phyloP scores from a whole-genome alignment of 2,797 vertebrate species.

The Chaetophractus vellerosus region DNA sequence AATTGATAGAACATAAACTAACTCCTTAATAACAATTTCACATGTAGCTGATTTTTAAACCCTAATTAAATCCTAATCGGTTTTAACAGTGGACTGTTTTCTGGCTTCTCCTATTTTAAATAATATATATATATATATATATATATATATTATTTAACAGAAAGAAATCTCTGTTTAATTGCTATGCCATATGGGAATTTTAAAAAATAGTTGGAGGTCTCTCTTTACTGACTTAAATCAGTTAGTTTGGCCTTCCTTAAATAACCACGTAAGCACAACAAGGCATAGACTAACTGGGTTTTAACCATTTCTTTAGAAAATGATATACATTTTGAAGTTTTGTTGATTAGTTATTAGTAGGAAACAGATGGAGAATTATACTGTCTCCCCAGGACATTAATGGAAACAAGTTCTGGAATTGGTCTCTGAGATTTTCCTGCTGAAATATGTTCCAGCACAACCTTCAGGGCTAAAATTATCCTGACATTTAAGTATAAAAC shows the following conservation, averaged over 20 bases:
- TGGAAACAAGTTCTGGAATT: conserved; percentile 87
- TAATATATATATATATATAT: too few relatives aligned
- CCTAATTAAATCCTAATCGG: conserved; percentile 25
- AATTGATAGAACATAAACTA: conserved; percentile 34
- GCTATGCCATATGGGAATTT: conserved; percentile 66
- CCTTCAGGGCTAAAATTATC: conserved; percentile 84
- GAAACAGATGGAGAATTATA: conserved; percentile 89
- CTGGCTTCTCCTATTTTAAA: conserved; percentile 68
- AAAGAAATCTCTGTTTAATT: conserved; percentile 65
- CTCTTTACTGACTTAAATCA: conserved; percentile 71
- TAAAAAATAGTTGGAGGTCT: conserved; percentile 65
- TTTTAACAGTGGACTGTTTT: conserved; percentile 68
- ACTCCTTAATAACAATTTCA: conserved; percentile 61
- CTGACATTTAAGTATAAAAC: conserved; percentile 86
- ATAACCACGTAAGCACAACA: conserved; percentile 68
- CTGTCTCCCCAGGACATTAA: conserved; percentile 87
- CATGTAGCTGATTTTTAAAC: conserved; percentile 62
- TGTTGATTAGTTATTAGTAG: conserved; percentile 88
- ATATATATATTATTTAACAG: not conserved
- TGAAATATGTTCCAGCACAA: conserved; percentile 88
- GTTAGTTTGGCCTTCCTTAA: conserved; percentile 77
- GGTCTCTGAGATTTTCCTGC: conserved; percentile 86
- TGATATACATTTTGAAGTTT: conserved; percentile 82
- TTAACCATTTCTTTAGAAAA: conserved; percentile 80
- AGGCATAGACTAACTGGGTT: conserved; percentile 17